Conservation (phyloP, 2,888 invertebrate species). For the Erebia palarica region DNA sequence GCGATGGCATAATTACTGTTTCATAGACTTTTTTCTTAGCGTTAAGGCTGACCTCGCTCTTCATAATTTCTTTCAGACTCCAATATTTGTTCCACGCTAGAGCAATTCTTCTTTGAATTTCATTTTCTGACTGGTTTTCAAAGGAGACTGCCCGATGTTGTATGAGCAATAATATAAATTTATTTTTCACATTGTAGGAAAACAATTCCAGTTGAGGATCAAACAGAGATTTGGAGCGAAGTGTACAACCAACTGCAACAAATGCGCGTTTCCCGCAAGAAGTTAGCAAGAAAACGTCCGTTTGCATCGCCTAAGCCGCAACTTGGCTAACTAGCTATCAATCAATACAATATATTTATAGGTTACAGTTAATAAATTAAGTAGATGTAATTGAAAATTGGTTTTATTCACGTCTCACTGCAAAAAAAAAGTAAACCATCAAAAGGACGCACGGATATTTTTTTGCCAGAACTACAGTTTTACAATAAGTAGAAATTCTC, state of each 20-base stretch:
- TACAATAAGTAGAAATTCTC: too few relatives aligned
- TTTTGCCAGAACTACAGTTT: too few relatives aligned
- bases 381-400: slow-evolving; percentile 4
- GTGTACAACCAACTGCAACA: slow-evolving; percentile 89
- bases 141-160: too few relatives aligned
- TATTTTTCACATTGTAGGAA: slow-evolving; percentile 71
- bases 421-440: too few relatives aligned
- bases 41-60: too few relatives aligned
- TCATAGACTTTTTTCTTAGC: too few relatives aligned
- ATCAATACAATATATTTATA: background rate
- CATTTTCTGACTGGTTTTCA: too few relatives aligned
- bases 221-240: slow-evolving; percentile 92
- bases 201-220: slow-evolving; percentile 94
- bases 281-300: slow-evolving; percentile 66
- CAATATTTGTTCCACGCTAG: too few relatives aligned
- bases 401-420: background rate
- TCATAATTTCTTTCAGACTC: too few relatives aligned
- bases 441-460: too few relatives aligned
- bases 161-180: background rate
- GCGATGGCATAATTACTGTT: too few relatives aligned
- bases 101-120: too few relatives aligned
- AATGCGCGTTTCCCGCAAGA: slow-evolving; percentile 84
- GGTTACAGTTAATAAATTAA: background rate
- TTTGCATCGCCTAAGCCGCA: slow-evolving; percentile 65
- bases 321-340: slow-evolving; percentile 52